A percentile compares a stretch with the other conserved stretches of the same genome.
These are phyloP conservation scores for Apodemus agrarius DNA, from an alignment of 2,797 vertebrate species.

Conservation along the genomic window DNA sequence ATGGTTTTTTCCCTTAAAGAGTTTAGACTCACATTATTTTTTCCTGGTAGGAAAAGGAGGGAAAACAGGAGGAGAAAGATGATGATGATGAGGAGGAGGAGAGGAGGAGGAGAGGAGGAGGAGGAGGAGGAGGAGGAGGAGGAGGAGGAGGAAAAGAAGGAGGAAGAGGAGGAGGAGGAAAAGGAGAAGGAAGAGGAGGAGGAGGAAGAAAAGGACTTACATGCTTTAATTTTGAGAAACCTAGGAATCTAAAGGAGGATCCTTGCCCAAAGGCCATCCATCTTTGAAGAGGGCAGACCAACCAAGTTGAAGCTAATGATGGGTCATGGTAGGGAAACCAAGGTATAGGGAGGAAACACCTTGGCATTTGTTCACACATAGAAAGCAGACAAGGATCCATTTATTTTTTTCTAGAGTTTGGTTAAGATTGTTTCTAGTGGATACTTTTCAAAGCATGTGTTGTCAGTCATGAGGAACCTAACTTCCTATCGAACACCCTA, in stretches of 20 bases:
- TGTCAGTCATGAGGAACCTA: not conserved
- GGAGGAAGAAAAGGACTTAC: not conserved
- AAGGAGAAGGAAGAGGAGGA: too few relatives aligned
- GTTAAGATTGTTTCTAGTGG: not conserved
- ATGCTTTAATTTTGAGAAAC: not conserved
- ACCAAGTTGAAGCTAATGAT: not conserved
- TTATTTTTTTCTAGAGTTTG: not conserved
- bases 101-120: too few relatives aligned
- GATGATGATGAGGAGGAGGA: too few relatives aligned
- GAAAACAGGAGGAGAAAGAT: not conserved
- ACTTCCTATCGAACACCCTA: not conserved
- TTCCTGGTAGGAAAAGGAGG: not conserved
- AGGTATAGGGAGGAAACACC: not conserved
- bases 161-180: too few relatives aligned
- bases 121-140: too few relatives aligned
- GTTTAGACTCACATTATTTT: not conserved
- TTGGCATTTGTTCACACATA: not conserved
- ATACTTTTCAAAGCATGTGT: slow-evolving; percentile 38
- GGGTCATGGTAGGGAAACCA: not conserved
- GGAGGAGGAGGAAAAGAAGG: not conserved
- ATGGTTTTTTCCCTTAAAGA: not conserved
- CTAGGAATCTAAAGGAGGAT: not conserved
- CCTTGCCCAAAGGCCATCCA: not conserved
- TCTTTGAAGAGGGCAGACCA: not conserved
- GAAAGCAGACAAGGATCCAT: too few relatives aligned